Evolutionary conservation across 1,140 invertebrate genomes (phyloP), one percentile per base, ranked within the genome.

Genomic region (Drosophila bocki): DNA sequence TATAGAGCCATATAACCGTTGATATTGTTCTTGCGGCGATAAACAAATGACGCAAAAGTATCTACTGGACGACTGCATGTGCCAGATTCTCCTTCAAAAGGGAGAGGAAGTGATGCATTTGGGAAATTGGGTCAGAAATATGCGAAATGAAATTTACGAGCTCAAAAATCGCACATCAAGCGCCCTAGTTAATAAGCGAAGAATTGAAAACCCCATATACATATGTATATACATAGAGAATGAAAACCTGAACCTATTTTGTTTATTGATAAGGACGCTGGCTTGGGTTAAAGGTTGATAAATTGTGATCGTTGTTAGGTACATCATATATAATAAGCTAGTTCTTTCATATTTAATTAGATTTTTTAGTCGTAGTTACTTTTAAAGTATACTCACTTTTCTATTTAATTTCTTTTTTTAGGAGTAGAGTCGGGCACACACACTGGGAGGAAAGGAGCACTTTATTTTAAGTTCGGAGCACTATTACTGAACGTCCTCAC

Each of bases 211-310:
- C 50, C 58, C 68, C 62, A 29, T 63, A 68, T 77, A 29, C n/a
- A 11, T n/a, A 29, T 7, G 13, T n/a, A 41, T 41, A 82, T 11
- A 83, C 7, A 32, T 13, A 47, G 50, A 37, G 17, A 22, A 37
- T 19, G 51, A 54, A 35, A 54, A 54, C 51, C 69, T 50, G n/a
- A 22, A 45, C 7, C 17, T 65, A 26, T n/a, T 67, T 71, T 26
- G 12, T 48, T 60, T 26, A 37, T 33, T 51, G 69, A 72, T 72
- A 72, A 72, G 67, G 32, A 72, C 45, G 35, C 44, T 42, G 41
- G 78, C 58, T 63, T 75, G 59, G 84, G 77, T 84, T 78, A 88
- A 75, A 88, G 84, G 84, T 88, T 90, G 84, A 84, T 80, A 75
- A 90, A 78, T 88, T 70, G 50, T 48, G 67, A 67, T 45, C 32